These are phyloP conservation scores for Apostichopus parvimensis DNA, from an alignment of 35 echinoderm and acorn worm species.

Conservation along the genomic window DNA sequence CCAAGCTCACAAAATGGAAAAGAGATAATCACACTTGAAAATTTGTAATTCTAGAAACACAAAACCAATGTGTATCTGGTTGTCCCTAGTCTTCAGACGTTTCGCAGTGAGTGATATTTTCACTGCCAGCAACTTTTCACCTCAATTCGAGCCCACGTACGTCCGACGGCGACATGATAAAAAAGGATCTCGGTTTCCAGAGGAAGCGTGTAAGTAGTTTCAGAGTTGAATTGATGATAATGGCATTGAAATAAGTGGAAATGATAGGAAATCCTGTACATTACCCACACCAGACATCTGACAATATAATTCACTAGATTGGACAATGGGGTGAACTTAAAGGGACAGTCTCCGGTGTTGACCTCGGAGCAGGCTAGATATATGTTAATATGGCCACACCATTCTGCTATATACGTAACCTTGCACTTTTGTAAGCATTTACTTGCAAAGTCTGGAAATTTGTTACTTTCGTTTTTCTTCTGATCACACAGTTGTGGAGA, in stretches of 20 bases:
- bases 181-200: not conserved
- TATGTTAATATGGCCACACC: too few relatives aligned
- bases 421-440: too few relatives aligned
- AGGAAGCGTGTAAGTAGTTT: conserved; percentile 13
- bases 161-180: not conserved
- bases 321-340: too few relatives aligned
- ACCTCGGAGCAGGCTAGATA: too few relatives aligned
- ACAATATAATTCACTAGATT: too few relatives aligned
- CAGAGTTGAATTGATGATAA: not conserved
- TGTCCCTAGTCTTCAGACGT: not conserved
- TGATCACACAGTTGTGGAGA: too few relatives aligned
- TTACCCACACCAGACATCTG: not conserved
- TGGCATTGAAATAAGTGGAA: conserved; percentile 9
- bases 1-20: too few relatives aligned
- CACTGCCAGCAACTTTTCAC: not conserved
- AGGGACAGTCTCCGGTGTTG: too few relatives aligned
- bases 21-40: not conserved
- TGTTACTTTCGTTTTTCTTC: too few relatives aligned
- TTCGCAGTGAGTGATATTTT: not conserved
- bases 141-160: not conserved
- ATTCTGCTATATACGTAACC: too few relatives aligned
- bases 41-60: not conserved
- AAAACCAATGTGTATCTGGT: not conserved
- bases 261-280: conserved; percentile 12
- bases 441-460: too few relatives aligned